Conservation (phyloP, 2,797 vertebrate genomes). For the Atherinosoma microstoma region DNA sequence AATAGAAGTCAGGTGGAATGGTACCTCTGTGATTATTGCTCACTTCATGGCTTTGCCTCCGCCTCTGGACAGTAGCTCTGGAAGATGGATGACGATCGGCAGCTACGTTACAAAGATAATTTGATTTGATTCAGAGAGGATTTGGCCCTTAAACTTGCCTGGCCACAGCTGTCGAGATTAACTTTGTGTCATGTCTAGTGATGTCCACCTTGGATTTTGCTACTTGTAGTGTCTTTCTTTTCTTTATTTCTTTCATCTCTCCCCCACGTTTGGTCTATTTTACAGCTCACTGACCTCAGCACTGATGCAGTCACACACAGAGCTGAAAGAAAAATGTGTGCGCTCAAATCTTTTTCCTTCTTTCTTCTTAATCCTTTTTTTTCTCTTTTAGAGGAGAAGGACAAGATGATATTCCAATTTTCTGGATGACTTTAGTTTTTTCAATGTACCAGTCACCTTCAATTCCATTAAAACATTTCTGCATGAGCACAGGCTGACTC, state of each 20-base stretch:
- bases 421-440: constrained; percentile 39
- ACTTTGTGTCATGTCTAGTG: constrained; percentile 56
- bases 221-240: constrained; percentile 29
- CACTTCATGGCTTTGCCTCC: constrained; percentile 46
- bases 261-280: constrained; percentile 59
- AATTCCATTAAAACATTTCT: constrained; percentile 40
- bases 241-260: constrained; percentile 51
- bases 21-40: constrained; percentile 60
- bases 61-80: constrained; percentile 61
- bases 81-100: constrained; percentile 73
- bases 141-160: constrained; percentile 60
- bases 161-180: constrained; percentile 66
- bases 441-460: constrained; percentile 55
- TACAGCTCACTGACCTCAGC: constrained; percentile 65
- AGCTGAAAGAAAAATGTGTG: constrained; percentile 27
- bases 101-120: constrained; percentile 68
- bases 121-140: constrained; percentile 65
- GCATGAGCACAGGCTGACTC: constrained; percentile 29
- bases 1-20: constrained; percentile 57
- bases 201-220: constrained; percentile 58
- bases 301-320: constrained; percentile 33
- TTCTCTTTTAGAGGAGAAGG: constrained; percentile 46
- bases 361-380: constrained; percentile 35
- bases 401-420: constrained; percentile 64
- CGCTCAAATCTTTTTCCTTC: constrained; percentile 18